A percentile compares a stretch with the other conserved stretches of the same genome.
These are phyloP conservation scores for Scolopax mira DNA, from an alignment of 2,113 vertebrate species.

Conservation along the genomic window DNA sequence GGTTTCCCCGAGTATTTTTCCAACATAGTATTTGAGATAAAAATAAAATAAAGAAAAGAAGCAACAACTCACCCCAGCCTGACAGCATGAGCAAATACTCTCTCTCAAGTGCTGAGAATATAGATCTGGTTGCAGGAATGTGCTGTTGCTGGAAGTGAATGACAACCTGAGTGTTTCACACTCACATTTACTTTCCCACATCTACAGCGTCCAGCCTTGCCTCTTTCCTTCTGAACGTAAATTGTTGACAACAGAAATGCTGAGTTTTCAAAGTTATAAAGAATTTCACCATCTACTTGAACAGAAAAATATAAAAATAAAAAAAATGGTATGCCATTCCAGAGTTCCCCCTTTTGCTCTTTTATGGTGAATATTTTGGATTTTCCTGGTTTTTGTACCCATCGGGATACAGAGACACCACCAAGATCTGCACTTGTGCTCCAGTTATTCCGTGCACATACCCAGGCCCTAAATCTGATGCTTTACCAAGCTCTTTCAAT, in stretches of 20 bases:
- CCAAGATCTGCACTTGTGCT: neutral
- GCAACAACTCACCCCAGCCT: neutral
- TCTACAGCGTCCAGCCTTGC: neutral
- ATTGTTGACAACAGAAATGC: neutral
- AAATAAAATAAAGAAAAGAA: neutral
- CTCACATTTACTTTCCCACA: neutral
- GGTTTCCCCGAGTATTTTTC: neutral
- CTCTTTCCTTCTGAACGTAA: neutral
- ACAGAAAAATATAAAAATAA: neutral
- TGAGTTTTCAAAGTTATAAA: neutral
- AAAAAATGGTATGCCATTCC: neutral
- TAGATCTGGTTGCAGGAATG: neutral
- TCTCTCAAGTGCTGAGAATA: neutral
- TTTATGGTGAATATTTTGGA: neutral
- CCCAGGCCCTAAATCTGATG: rapidly evolving
- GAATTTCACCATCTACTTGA: neutral
- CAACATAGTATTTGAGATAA: neutral
- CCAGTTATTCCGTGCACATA: rapidly evolving
- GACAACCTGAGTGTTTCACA: neutral
- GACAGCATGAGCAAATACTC: neutral
- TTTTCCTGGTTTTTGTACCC: neutral
- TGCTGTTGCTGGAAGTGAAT: neutral
- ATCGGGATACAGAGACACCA: neutral
- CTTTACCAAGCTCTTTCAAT: neutral
- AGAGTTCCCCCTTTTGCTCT: neutral